A percentile compares a stretch with the other conserved stretches of the same genome.
These are phyloP conservation scores for Coracias cyanogaster DNA, from an alignment of 2,797 vertebrate genomes.

Conservation along the genomic window DNA sequence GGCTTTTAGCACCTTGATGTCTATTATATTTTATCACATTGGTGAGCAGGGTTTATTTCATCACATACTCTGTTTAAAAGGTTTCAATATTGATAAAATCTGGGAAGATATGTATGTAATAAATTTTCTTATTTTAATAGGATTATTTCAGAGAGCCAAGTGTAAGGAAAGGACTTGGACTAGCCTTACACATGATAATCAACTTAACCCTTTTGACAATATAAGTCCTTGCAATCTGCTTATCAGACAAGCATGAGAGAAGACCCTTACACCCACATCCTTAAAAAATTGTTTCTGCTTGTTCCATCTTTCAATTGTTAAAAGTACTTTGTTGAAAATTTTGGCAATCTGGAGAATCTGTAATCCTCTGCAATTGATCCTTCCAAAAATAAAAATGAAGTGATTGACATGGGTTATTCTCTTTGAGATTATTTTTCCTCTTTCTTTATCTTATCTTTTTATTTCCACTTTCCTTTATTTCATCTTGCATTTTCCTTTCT, in stretches of 20 bases:
- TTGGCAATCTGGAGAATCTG: background rate
- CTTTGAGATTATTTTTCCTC: background rate
- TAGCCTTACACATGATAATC: background rate
- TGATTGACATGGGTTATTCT: background rate
- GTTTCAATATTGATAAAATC: constrained; percentile 79
- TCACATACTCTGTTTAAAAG: constrained; percentile 75
- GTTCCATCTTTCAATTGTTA: background rate
- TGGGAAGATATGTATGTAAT: constrained; percentile 67
- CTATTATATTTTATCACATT: constrained; percentile 78
- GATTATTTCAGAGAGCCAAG: constrained; percentile 64
- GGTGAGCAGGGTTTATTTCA: constrained; percentile 78
- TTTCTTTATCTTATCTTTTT: background rate
- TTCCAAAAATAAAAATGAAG: background rate
- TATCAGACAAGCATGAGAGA: background rate
- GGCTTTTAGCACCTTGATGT: constrained; percentile 72
- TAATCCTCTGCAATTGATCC: background rate
- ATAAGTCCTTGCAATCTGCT: background rate
- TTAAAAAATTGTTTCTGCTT: background rate
- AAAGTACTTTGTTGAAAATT: background rate
- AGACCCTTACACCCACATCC: background rate
- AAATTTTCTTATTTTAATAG: constrained; percentile 74
- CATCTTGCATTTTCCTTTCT: background rate
- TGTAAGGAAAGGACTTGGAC: background rate
- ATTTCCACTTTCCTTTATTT: background rate
- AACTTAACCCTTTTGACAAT: background rate